phyloP scores from a whole-genome alignment of 1,140 invertebrate species.

The Eufriesea mexicana region DNA sequence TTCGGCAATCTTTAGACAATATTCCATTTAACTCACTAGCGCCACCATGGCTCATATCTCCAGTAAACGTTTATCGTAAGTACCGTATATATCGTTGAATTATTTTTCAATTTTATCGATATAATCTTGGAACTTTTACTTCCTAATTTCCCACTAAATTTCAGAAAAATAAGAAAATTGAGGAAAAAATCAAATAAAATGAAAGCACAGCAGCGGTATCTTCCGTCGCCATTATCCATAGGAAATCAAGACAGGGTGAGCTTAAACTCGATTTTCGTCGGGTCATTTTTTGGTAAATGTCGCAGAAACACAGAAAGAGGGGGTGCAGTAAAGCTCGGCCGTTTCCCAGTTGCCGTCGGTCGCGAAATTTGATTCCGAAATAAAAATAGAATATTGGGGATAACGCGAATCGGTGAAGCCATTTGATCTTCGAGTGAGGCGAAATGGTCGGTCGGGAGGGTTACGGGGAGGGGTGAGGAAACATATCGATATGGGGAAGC shows the following conservation, averaged over 20 bases:
- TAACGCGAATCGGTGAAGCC: conserved; percentile 83
- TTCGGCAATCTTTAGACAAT: too few relatives aligned
- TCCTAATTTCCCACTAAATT: too few relatives aligned
- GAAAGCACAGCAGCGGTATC: background rate
- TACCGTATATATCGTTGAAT: too few relatives aligned
- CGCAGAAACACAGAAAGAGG: background rate
- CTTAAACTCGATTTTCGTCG: background rate
- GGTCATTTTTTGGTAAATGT: background rate
- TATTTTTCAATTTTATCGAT: too few relatives aligned
- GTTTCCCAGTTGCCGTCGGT: conserved; percentile 32
- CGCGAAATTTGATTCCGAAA: conserved; percentile 81
- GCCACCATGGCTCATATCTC: too few relatives aligned
- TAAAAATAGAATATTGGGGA: conserved; percentile 81
- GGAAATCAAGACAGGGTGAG: background rate
- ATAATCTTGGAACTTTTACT: too few relatives aligned
- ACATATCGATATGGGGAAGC: conserved; percentile 82
- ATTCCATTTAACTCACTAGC: too few relatives aligned
- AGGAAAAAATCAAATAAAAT: too few relatives aligned
- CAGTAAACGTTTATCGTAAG: too few relatives aligned
- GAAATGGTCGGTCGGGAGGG: conserved; percentile 64
- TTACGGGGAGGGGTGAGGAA: conserved; percentile 65
- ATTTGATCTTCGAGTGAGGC: conserved; percentile 79
- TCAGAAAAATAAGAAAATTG: too few relatives aligned
- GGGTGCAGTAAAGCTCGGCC: conserved; percentile 50
- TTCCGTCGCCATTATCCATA: background rate